phyloP scores from a whole-genome alignment of 2,113 vertebrate genomes.

The Nicator chloris region DNA sequence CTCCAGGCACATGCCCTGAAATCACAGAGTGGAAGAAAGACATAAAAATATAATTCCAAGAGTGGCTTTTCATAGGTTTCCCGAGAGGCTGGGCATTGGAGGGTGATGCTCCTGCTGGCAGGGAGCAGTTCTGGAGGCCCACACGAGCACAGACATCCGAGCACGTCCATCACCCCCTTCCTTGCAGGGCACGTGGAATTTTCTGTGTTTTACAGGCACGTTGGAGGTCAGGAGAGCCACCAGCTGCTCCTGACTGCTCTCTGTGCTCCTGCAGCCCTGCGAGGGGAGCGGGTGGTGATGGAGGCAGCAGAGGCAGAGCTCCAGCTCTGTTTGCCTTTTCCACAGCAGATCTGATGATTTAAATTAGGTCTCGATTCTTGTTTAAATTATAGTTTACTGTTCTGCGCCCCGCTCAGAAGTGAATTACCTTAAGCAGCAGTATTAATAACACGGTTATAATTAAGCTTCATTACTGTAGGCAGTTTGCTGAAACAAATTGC shows the following conservation, averaged over 20 bases:
- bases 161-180: neutral
- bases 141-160: rapidly evolving
- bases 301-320: neutral
- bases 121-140: neutral
- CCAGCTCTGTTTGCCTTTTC: constrained; percentile 70
- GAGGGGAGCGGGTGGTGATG: neutral
- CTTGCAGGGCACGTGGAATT: rapidly evolving
- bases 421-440: constrained; percentile 85
- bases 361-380: constrained; percentile 83
- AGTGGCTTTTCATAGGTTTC: rapidly evolving
- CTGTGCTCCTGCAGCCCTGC: neutral
- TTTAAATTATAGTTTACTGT: constrained; percentile 86
- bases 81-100: rapidly evolving
- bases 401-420: constrained; percentile 81
- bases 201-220: rapidly evolving
- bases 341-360: constrained; percentile 73
- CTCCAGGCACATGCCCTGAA: neutral
- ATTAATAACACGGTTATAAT: constrained; percentile 86
- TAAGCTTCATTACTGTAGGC: constrained; percentile 86
- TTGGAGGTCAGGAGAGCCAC: rapidly evolving
- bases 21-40: neutral
- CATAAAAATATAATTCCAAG: neutral
- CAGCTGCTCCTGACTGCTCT: neutral
- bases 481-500: constrained; percentile 87
- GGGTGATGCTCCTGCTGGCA: too few species aligned